These are phyloP conservation scores for Siniperca scherzeri DNA, from an alignment of 2,797 vertebrate species.

Conservation along the genomic window DNA sequence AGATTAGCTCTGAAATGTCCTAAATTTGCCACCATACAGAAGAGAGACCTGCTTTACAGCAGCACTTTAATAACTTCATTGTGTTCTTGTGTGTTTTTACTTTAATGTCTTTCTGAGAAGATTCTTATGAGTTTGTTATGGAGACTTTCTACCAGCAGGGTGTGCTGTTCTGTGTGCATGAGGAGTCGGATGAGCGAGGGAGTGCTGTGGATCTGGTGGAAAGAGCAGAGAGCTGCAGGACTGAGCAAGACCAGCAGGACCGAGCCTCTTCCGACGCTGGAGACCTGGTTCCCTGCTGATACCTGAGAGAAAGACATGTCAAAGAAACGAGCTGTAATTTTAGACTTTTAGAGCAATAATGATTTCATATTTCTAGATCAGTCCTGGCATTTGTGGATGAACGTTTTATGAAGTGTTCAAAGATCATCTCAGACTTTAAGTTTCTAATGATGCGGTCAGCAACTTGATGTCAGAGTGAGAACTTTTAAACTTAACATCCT, in stretches of 20 bases:
- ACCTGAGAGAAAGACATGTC: constrained; percentile 40
- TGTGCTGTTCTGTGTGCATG: constrained; percentile 3
- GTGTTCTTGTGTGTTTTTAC: neutral
- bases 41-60: neutral
- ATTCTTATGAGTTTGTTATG: neutral
- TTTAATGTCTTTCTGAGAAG: neutral
- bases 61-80: neutral
- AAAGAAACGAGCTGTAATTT: neutral
- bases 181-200: neutral
- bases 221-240: constrained; percentile 39
- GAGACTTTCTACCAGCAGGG: constrained; percentile 46
- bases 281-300: constrained; percentile 60
- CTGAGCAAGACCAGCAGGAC: neutral
- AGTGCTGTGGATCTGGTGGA: constrained; percentile 20
- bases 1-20: neutral
- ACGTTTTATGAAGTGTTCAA: neutral
- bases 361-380: neutral
- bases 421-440: neutral
- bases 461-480: neutral
- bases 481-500: too few species aligned
- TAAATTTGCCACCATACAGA: neutral
- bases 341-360: neutral
- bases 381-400: neutral
- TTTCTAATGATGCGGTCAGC: neutral
- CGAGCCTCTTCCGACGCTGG: constrained; percentile 43